Evolutionary conservation across 2,888 invertebrate genomes (phyloP), one percentile per base, ranked within the genome.

Genomic region (Tanypteryx hageni): DNA sequence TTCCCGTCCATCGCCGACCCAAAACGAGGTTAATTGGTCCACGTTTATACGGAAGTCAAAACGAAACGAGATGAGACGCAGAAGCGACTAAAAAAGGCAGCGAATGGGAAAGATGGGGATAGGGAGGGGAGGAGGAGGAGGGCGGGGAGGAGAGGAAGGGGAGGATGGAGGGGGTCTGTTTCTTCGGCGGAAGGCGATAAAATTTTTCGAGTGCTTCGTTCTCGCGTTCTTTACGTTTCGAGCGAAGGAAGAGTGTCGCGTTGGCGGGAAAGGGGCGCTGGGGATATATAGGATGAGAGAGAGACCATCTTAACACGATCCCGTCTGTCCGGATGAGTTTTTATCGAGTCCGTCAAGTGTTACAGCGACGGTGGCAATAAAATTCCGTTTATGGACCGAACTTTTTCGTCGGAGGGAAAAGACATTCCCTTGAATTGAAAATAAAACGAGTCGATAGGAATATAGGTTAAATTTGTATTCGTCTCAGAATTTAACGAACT

Each of bases 21-120:
- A 76, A 76, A 76, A 76, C 10, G 76, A 76, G 76, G 76, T 76
- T 76, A 76, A 76, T 76, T 76, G 76, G 76, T 76, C 76, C 76
- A 76, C 76, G 22, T 76, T 76, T 76, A 76, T 10, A 27, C 76
- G 68, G 68, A 68, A 68, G 68, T 68, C 44, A 5, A 44, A 44
- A 44, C 44, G 44, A 68, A 68, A n/a, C 0, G 68, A 68, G 68
- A 68, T 68, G 68, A 64, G 44, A 44, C 44, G 44, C 44, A 44
- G 44, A 44, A 44, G 5, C 44, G 44, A 44, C 44, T 44, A 5
- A 44, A 44, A 44, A 44, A 44, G 44, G 44, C 44, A 44, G 44
- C 44, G 44, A 44, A 44, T 44, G 44, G 44, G 44, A 44, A 44
- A 44, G 44, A 44, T 44, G 44, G 44, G 3, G 44, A 1, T 44